Percentiles rank a stretch among this genome's conserved stretches.
These are phyloP conservation scores for Theocolax elegans DNA, from an alignment of 1,140 invertebrate genomes.

Conservation along the genomic window DNA sequence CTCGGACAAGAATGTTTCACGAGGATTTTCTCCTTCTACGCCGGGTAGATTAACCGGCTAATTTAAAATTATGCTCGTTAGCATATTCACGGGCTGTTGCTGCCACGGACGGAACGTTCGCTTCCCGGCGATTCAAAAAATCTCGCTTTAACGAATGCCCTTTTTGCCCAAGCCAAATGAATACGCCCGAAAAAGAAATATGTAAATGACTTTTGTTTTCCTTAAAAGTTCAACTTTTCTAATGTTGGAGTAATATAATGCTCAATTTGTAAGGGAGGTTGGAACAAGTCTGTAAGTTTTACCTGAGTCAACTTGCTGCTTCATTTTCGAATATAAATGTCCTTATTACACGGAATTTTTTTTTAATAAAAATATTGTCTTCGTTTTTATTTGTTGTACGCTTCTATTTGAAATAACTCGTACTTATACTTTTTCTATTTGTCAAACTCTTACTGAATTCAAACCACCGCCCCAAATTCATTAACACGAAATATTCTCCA, in stretches of 20 bases:
- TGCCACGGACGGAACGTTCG: neutral
- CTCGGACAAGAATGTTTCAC: conserved; percentile 26
- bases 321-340: too few relatives aligned
- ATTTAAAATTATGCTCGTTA: conserved; percentile 31
- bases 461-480: too few relatives aligned
- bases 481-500: too few relatives aligned
- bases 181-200: conserved; percentile 10
- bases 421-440: too few relatives aligned
- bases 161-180: conserved; percentile 9
- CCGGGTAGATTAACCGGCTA: conserved; percentile 19
- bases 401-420: too few relatives aligned
- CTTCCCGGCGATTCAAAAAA: conserved; percentile 15
- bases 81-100: neutral
- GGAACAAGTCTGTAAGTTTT: neutral
- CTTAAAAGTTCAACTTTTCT: neutral
- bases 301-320: too few relatives aligned
- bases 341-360: too few relatives aligned
- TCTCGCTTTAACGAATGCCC: conserved; percentile 14
- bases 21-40: conserved; percentile 10
- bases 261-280: neutral
- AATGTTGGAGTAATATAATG: neutral
- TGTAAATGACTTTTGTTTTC: conserved; percentile 33
- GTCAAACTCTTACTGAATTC: too few relatives aligned
- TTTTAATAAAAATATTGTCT: too few relatives aligned
- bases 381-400: too few relatives aligned